Conservation (phyloP, 2,113 vertebrate genomes). For the Chloebia gouldiae region DNA sequence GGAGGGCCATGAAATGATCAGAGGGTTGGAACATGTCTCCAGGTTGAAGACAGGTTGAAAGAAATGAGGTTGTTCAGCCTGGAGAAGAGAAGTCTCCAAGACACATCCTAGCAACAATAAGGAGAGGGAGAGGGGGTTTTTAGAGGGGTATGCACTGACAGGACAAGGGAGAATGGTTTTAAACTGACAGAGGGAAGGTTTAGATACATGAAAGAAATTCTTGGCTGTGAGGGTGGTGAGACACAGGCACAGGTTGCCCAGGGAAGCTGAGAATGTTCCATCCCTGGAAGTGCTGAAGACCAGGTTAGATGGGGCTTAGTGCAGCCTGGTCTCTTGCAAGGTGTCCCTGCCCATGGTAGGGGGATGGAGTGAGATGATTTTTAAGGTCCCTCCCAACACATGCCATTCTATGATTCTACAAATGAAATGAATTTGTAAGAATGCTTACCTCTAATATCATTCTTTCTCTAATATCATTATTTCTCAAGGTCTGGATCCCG, state of each 20-base stretch:
- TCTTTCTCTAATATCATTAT: background rate
- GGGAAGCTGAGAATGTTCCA: background rate
- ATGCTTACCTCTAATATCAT: background rate
- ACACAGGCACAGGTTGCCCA: background rate
- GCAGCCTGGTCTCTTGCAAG: background rate
- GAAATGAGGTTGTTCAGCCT: background rate
- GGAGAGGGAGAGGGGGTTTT: background rate
- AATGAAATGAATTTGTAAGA: background rate
- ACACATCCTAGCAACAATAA: background rate
- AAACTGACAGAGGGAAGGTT: background rate
- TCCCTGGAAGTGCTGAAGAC: too few species aligned
- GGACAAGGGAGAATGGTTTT: background rate
- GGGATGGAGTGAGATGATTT: background rate
- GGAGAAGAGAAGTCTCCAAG: background rate
- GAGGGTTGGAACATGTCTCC: background rate
- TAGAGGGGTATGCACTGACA: background rate
- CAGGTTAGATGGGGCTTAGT: background rate
- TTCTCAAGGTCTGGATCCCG: background rate
- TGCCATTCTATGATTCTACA: background rate
- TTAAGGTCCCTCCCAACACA: background rate
- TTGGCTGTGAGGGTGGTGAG: background rate
- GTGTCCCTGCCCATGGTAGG: too few species aligned
- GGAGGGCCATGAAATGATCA: background rate
- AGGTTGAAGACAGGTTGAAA: background rate
- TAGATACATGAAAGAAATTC: background rate